Evolutionary conservation across 2,888 invertebrate species (phyloP).

Genomic region (Carterocephalus palaemon): DNA sequence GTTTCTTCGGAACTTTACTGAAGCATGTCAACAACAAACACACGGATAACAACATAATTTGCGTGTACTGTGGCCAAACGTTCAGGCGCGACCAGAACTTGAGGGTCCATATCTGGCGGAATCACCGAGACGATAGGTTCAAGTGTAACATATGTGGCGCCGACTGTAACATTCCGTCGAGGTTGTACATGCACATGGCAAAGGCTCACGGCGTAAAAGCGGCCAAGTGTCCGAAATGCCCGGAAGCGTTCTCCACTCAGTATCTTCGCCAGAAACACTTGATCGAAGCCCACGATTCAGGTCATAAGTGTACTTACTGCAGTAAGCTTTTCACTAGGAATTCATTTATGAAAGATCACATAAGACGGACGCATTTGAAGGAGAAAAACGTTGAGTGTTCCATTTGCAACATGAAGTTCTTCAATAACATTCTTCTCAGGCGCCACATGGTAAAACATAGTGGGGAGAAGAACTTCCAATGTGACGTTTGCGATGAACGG

Average conservation of each 20-base stretch:
- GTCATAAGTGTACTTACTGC: conserved; percentile 67
- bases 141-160: conserved; percentile 63
- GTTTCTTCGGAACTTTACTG: conserved; percentile 66
- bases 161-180: conserved; percentile 67
- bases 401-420: conserved; percentile 69
- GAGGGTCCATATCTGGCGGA: conserved; percentile 68
- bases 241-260: conserved; percentile 71
- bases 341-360: conserved; percentile 65
- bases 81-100: conserved; percentile 69
- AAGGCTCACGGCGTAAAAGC: conserved; percentile 66
- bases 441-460: conserved; percentile 71
- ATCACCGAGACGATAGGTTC: conserved; percentile 64
- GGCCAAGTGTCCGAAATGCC: conserved; percentile 66
- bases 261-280: conserved; percentile 75
- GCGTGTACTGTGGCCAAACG: conserved; percentile 67
- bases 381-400: conserved; percentile 69
- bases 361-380: conserved; percentile 64
- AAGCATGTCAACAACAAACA: conserved; percentile 70
- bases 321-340: conserved; percentile 64
- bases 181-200: conserved; percentile 72
- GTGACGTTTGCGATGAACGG: conserved; percentile 80
- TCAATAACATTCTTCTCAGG: conserved; percentile 62
- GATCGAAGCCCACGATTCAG: conserved; percentile 71
- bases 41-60: conserved; percentile 69
- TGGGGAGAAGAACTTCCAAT: conserved; percentile 78